Percentiles rank a stretch among this genome's conserved stretches.
Evolutionary conservation across 2,113 vertebrate species (phyloP).

Genomic region (Cyphomyrus plagiostoma): DNA sequence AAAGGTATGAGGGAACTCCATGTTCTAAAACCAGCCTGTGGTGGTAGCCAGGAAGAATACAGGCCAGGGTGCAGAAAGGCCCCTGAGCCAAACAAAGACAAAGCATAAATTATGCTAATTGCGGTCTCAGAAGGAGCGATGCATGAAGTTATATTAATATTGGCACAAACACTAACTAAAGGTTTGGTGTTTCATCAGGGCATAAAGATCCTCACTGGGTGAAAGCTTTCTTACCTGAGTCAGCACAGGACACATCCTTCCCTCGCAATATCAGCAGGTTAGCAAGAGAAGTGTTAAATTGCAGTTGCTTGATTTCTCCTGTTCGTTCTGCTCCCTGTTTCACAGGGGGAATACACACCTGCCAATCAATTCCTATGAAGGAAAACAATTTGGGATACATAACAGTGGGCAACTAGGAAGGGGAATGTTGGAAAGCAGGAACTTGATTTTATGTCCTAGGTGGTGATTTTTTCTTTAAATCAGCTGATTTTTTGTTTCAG

Average conservation of each 20-base stretch:
- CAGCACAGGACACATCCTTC: constrained; percentile 67
- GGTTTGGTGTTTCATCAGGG: background rate
- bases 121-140: background rate
- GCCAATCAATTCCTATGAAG: constrained; percentile 80
- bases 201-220: background rate
- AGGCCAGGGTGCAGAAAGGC: constrained; percentile 73
- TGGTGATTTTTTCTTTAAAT: background rate
- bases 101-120: background rate
- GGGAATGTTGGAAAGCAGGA: background rate
- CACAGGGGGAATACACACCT: constrained; percentile 55
- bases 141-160: background rate
- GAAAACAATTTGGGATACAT: background rate
- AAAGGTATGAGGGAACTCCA: constrained; percentile 82
- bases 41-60: constrained; percentile 78
- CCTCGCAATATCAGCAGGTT: constrained; percentile 88
- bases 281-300: constrained; percentile 81
- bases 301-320: constrained; percentile 35
- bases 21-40: constrained; percentile 56
- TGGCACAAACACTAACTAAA: background rate
- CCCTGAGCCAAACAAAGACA: constrained; percentile 51
- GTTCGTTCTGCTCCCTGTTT: constrained; percentile 39
- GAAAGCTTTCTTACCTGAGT: constrained; percentile 62
- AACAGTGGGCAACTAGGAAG: background rate
- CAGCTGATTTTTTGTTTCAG: background rate
- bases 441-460: background rate